These are phyloP conservation scores for Natrix natrix DNA, from an alignment of 2,797 vertebrate genomes.

Conservation along the genomic window DNA sequence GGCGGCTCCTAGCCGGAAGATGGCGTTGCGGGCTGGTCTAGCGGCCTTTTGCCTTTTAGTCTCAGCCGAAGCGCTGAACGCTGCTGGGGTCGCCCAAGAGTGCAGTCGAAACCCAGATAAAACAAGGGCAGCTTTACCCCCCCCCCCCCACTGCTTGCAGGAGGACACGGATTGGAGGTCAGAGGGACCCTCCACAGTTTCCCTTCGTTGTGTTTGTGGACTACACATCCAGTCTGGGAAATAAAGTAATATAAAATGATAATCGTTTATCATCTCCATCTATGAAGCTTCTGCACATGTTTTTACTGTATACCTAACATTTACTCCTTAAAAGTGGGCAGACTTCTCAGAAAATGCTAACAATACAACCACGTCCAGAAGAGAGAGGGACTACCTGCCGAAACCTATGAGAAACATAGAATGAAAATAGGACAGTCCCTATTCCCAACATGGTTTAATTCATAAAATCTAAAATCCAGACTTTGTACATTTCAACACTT, in stretches of 20 bases:
- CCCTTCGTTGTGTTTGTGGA: not conserved
- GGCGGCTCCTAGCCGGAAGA: conserved; percentile 69
- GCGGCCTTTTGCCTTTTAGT: not conserved
- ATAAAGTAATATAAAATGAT: not conserved
- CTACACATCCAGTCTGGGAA: not conserved
- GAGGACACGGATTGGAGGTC: not conserved
- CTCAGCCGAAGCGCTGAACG: not conserved
- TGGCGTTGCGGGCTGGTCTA: conserved; percentile 74
- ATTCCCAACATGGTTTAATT: not conserved
- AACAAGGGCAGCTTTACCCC: not conserved
- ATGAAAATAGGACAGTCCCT: not conserved
- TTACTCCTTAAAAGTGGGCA: not conserved
- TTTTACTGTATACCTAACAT: not conserved
- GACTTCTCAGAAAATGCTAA: not conserved
- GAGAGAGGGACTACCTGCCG: not conserved
- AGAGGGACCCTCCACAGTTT: not conserved
- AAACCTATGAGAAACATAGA: not conserved
- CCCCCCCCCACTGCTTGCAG: not conserved
- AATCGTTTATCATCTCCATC: no score
- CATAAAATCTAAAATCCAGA: not conserved
- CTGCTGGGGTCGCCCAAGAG: not conserved
- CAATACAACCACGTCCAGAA: not conserved
- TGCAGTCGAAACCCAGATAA: not conserved
- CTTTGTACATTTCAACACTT: not conserved
- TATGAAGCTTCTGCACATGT: not conserved